A percentile compares a stretch with the other conserved stretches of the same genome.
phyloP scores from a whole-genome alignment of 2,797 vertebrate genomes.

The Spea hammondii region DNA sequence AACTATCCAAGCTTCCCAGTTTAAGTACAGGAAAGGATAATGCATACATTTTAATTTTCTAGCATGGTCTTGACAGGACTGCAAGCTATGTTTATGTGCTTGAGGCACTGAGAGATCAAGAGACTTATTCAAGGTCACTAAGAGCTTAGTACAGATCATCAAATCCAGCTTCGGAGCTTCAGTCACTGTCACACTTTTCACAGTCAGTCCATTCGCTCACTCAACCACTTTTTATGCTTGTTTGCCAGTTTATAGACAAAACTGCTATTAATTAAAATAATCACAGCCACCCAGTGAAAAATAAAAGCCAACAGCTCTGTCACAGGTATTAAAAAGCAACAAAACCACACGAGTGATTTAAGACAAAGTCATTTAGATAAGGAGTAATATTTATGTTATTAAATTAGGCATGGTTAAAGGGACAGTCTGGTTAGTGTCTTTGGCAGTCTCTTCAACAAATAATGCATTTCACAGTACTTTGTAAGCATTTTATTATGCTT shows the following conservation, averaged over 20 bases:
- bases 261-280: background rate
- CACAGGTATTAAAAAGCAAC: background rate
- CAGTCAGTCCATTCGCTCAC: constrained; percentile 7
- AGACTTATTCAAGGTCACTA: constrained; percentile 4
- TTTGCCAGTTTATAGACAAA: background rate
- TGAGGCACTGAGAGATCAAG: background rate
- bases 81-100: constrained; percentile 1
- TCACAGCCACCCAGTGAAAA: background rate
- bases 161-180: background rate
- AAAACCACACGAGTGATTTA: background rate
- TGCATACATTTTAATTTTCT: background rate
- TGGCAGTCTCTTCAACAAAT: too few relatives aligned
- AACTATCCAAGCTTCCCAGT: background rate
- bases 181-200: constrained; percentile 3
- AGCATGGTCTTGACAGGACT: background rate
- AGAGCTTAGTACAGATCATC: background rate
- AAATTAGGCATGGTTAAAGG: too few relatives aligned
- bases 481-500: too few relatives aligned
- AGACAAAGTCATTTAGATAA: too few relatives aligned
- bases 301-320: background rate
- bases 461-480: too few relatives aligned
- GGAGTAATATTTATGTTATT: too few relatives aligned
- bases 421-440: too few relatives aligned
- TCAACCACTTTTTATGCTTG: background rate
- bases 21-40: background rate